Percentiles rank a stretch among this genome's conserved stretches.
Conservation (phyloP, 2,888 invertebrate genomes). For the Oxycera nigricornis region DNA sequence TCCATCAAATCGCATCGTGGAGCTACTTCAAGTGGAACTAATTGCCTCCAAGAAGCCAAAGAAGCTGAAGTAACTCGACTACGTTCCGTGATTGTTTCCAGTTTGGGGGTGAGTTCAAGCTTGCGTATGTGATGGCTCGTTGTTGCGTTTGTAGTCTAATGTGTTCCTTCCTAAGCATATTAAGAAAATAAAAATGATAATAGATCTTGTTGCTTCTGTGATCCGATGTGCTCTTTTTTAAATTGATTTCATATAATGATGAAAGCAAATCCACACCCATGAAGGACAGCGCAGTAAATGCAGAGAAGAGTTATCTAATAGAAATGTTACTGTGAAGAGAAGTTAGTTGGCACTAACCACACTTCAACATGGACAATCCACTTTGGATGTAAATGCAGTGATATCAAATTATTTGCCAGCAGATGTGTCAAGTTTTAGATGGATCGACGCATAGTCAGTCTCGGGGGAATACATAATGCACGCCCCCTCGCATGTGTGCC, state of each 20-base stretch:
- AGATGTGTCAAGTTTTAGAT: background rate
- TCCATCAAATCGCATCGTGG: slow-evolving; percentile 38
- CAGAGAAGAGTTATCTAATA: background rate
- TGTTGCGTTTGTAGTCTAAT: background rate
- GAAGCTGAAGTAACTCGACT: background rate
- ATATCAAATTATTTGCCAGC: background rate
- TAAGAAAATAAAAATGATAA: slow-evolving; percentile 31
- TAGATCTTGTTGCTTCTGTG: background rate
- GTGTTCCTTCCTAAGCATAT: slow-evolving; percentile 18
- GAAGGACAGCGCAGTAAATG: background rate
- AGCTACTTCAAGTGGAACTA: slow-evolving; percentile 39
- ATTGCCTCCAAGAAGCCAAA: slow-evolving; percentile 16
- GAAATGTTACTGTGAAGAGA: background rate
- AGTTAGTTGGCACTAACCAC: background rate
- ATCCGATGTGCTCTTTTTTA: background rate
- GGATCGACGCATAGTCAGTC: no score
- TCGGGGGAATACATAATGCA: no score
- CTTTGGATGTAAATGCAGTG: background rate
- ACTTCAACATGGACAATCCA: background rate
- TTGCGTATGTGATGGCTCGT: slow-evolving; percentile 2
- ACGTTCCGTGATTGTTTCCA: background rate
- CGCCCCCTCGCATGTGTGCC: background rate
- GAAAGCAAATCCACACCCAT: background rate
- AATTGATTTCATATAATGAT: background rate
- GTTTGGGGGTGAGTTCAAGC: background rate